Base-by-base conservation (phyloP, 2,113 vertebrate genomes). In the Delphinapterus leucas region DNA sequence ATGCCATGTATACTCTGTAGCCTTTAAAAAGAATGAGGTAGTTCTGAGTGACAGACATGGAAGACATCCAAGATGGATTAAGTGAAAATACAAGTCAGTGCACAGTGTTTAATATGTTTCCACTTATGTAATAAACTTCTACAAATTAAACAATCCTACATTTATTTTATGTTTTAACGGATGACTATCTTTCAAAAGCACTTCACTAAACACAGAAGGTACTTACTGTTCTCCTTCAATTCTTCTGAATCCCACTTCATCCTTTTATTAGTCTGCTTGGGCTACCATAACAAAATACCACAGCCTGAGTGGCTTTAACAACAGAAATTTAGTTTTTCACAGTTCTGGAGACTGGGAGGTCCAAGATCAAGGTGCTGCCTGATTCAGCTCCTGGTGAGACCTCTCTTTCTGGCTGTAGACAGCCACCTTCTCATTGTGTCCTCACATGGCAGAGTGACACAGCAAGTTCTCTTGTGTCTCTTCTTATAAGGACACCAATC, bases 221-320 rank as follows among this genome's bases (percentile, higher is more conserved):
- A 87, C 44, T 33, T 70, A 53, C 55, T 81, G 49, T 84, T 80
- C 80, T 70, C 28, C 17, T 93, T 89, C 61, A 74, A 6, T 28
- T 93, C 63, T 79, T 94, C 47, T 58, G 80, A 92, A 82, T 89
- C 44, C 41, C 8, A 79, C n/a, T 92, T 89, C 36, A 70, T 47
- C 38, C 38, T 87, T 15, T 2, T 53, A 28, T 71, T 65, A 81
- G 41, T 96, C 44, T 85, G 36, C 31, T 85, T 63, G 23, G 67
- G n/a, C 81, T 93, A 55, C 73, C 67, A n/a, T 23, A 92, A 73
- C n/a, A 88, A 88, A 96, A 80, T 60, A 92, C 55, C 65, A 80
- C 14, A 71, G 28, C 65, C 11, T 79, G 25, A 23, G n/a, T n/a
- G 28, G 36, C 25, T 68, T 92, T 83, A 28, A 91, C 26, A 82